These are phyloP conservation scores for Micromys minutus DNA, from an alignment of 2,113 vertebrate species.

Conservation along the genomic window DNA sequence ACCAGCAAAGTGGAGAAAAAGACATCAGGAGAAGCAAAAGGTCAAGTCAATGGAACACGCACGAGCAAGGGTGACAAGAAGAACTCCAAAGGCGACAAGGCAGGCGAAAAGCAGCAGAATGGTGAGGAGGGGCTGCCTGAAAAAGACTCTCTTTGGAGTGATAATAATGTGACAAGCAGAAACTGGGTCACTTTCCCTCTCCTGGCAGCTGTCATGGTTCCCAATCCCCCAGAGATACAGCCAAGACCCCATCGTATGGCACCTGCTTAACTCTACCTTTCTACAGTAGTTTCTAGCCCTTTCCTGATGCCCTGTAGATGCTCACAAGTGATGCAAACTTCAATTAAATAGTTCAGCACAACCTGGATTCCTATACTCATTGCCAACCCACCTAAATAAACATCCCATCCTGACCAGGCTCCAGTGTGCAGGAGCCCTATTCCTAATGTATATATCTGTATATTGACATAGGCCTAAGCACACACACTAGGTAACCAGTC, in stretches of 20 bases:
- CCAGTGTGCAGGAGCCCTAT: not conserved
- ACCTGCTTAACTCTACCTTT: not conserved
- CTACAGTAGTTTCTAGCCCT: not conserved
- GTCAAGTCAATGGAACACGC: slow-evolving; percentile 74
- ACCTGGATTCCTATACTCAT: not conserved
- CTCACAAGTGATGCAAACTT: not conserved
- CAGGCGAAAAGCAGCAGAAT: slow-evolving; percentile 65
- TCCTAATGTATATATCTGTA: not conserved
- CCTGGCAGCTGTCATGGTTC: accelerated
- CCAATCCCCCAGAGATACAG: not conserved
- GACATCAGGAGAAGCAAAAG: slow-evolving; percentile 60
- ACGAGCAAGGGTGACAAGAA: slow-evolving; percentile 66
- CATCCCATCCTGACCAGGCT: too few species aligned
- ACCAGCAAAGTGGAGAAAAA: slow-evolving; percentile 63
- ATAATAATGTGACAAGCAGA: not conserved
- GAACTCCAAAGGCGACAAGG: slow-evolving; percentile 74
- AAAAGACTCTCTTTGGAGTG: not conserved
- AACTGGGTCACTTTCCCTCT: accelerated
- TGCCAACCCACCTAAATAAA: not conserved
- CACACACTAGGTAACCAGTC: not conserved
- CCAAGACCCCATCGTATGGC: not conserved
- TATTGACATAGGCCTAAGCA: too few species aligned
- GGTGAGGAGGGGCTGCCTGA: slow-evolving; percentile 8
- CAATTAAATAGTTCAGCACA: too few species aligned
- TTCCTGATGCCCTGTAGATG: not conserved